phyloP scores from a whole-genome alignment of 2,888 invertebrate species.

The Cephus nigrinus region DNA sequence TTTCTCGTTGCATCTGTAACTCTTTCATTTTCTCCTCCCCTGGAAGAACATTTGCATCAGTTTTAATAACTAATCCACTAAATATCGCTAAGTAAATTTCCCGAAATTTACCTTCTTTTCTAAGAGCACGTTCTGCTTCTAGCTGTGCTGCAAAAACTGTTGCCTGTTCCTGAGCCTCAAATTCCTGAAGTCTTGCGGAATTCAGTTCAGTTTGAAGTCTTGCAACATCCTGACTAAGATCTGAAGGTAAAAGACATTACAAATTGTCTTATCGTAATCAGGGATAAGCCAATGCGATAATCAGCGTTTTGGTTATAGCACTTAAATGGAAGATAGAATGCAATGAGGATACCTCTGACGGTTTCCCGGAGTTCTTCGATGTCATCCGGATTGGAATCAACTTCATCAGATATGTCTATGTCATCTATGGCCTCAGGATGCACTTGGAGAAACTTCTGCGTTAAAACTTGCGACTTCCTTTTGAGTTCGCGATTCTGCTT shows the following conservation, averaged over 20 bases:
- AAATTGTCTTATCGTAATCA: background rate
- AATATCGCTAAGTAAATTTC: background rate
- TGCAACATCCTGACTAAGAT: slow-evolving; percentile 74
- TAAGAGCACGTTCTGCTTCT: slow-evolving; percentile 68
- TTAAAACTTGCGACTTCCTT: slow-evolving; percentile 74
- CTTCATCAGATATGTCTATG: slow-evolving; percentile 54
- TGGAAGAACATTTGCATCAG: slow-evolving; percentile 18
- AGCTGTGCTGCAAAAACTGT: slow-evolving; percentile 62
- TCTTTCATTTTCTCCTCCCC: slow-evolving; percentile 47
- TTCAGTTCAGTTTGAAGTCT: slow-evolving; percentile 76
- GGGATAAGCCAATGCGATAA: background rate
- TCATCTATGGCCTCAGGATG: slow-evolving; percentile 68
- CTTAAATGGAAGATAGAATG: background rate
- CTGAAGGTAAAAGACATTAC: slow-evolving; percentile 48
- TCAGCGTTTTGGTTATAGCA: background rate
- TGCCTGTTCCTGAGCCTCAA: slow-evolving; percentile 76
- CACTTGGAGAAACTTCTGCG: slow-evolving; percentile 71
- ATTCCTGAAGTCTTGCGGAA: slow-evolving; percentile 75
- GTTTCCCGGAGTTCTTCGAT: slow-evolving; percentile 77
- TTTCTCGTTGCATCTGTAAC: slow-evolving; percentile 67
- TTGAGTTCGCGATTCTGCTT: slow-evolving; percentile 80
- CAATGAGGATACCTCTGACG: slow-evolving; percentile 64
- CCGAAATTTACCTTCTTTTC: slow-evolving; percentile 47
- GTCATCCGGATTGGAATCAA: slow-evolving; percentile 67
- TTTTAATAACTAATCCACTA: background rate